These are phyloP conservation scores for Rhabdomys pumilio DNA, from an alignment of 2,797 vertebrate genomes.

Conservation along the genomic window DNA sequence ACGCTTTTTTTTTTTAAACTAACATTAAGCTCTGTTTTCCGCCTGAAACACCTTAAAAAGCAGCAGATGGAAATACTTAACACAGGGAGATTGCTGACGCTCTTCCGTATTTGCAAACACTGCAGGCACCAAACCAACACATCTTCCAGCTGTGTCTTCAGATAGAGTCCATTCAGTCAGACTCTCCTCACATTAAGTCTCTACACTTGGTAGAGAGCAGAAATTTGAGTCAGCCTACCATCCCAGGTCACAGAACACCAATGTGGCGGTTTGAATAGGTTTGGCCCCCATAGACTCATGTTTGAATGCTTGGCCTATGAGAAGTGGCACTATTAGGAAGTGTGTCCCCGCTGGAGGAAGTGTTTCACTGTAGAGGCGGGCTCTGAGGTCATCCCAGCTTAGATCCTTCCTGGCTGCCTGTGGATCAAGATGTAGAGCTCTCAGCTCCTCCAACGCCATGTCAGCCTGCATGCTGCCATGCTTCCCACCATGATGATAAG, in stretches of 20 bases:
- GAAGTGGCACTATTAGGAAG: neutral
- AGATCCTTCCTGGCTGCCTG: neutral
- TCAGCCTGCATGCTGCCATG: neutral
- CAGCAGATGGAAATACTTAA: conserved; percentile 25
- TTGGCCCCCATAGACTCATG: neutral
- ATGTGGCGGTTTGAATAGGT: neutral
- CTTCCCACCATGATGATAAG: neutral
- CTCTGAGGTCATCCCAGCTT: neutral
- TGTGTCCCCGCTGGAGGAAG: neutral
- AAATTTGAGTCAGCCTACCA: neutral
- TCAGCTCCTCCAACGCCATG: neutral
- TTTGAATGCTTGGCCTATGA: neutral
- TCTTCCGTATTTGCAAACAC: conserved; percentile 25
- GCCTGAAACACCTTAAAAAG: conserved; percentile 43
- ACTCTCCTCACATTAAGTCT: neutral
- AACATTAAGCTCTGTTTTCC: conserved; percentile 47
- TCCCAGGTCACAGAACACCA: neutral
- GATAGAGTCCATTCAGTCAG: neutral
- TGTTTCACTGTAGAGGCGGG: neutral
- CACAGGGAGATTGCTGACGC: neutral
- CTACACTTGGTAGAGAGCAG: neutral
- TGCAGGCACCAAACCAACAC: neutral
- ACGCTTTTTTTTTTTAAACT: neutral
- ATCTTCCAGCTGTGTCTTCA: neutral
- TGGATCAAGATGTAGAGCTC: neutral